Evolutionary conservation across 2,113 vertebrate genomes (phyloP).

Genomic region (Macroglossus sobrinus): DNA sequence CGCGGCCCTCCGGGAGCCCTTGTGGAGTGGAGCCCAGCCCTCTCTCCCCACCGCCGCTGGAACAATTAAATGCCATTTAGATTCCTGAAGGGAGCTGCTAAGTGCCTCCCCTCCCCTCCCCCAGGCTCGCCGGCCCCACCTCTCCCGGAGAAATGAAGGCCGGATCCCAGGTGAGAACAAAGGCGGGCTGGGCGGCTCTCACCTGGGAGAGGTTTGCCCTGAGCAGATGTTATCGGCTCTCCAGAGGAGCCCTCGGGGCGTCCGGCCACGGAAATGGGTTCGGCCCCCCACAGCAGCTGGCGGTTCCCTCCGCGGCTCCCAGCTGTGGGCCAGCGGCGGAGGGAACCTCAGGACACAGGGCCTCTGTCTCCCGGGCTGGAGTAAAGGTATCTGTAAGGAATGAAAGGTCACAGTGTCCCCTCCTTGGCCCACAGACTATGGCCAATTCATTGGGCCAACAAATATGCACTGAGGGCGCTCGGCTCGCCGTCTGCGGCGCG

Average conservation of each 20-base stretch:
- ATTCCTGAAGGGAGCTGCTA: slow-evolving; percentile 41
- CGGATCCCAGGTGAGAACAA: slow-evolving; percentile 49
- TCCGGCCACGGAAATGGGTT: not conserved
- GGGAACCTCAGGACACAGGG: slow-evolving; percentile 28
- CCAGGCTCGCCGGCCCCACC: not conserved
- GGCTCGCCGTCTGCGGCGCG: not conserved
- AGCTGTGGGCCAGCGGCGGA: not conserved
- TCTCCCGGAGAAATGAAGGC: slow-evolving; percentile 28
- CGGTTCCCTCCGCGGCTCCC: not conserved
- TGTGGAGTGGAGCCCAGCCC: not conserved
- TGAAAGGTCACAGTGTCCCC: slow-evolving; percentile 26
- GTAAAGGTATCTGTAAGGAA: slow-evolving; percentile 36
- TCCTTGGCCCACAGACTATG: not conserved
- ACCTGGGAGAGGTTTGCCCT: not conserved
- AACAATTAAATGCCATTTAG: slow-evolving; percentile 60
- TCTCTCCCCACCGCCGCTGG: slow-evolving; percentile 24
- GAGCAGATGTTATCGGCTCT: not conserved
- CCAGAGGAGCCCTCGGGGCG: not conserved
- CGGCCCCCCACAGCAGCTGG: not conserved
- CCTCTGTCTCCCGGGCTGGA: slow-evolving; percentile 22
- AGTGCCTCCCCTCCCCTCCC: not conserved
- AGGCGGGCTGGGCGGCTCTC: slow-evolving; percentile 6
- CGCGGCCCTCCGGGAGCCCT: not conserved
- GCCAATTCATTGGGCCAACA: slow-evolving; percentile 51
- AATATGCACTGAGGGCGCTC: not conserved